phyloP scores from a whole-genome alignment of 2,797 vertebrate genomes.

The Microctenopoma steveboyesi region DNA sequence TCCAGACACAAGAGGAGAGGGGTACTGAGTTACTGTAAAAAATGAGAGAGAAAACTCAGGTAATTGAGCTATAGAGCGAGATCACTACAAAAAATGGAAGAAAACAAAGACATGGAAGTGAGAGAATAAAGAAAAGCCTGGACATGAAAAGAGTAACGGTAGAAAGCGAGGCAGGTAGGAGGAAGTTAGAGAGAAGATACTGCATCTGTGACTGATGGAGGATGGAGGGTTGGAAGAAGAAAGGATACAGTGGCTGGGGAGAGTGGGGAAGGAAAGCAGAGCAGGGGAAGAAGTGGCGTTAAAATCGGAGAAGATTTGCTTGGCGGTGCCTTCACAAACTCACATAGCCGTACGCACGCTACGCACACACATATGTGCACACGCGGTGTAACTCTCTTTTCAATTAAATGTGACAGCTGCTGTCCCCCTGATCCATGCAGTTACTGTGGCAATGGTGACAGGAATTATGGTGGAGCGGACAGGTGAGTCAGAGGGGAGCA shows the following conservation, averaged over 20 bases:
- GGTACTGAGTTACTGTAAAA: constrained; percentile 1
- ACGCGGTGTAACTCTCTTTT: constrained; percentile 80
- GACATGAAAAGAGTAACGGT: constrained; percentile 16
- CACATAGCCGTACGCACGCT: constrained; percentile 27
- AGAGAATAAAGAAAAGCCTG: constrained; percentile 8
- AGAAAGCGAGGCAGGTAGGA: constrained; percentile 24
- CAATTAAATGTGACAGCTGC: constrained; percentile 83
- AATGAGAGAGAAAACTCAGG: constrained; percentile 12
- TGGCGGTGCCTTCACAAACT: constrained; percentile 53
- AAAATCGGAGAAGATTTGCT: constrained; percentile 76
- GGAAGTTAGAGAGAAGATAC: constrained; percentile 28
- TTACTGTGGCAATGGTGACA: constrained; percentile 73
- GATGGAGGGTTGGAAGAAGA: constrained; percentile 45
- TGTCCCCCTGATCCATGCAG: constrained; percentile 79
- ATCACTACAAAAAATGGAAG: constrained; percentile 2
- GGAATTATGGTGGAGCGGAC: constrained; percentile 78
- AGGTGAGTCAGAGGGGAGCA: constrained; percentile 72
- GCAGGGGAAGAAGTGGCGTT: constrained; percentile 50
- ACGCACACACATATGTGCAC: constrained; percentile 24
- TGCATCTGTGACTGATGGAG: constrained; percentile 39
- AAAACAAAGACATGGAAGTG: constrained; percentile 2
- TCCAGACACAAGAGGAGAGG: constrained; percentile 10
- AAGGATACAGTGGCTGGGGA: constrained; percentile 17
- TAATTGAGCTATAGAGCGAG: constrained; percentile 6
- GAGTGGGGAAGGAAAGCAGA: constrained; percentile 22